Evolutionary conservation across 2,888 invertebrate genomes (phyloP).

Genomic region (Ennomos quercinarius): DNA sequence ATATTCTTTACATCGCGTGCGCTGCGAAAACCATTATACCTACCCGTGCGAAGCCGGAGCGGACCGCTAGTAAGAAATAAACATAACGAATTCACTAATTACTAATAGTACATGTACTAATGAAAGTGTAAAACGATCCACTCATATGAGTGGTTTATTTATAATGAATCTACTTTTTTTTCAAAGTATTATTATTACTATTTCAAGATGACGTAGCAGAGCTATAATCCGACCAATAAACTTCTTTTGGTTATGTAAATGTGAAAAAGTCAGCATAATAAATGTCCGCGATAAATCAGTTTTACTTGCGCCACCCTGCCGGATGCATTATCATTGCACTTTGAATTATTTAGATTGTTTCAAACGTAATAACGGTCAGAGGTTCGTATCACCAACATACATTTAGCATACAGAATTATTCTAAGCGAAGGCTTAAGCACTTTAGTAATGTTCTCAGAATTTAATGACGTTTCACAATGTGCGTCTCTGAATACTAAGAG

Average conservation of each 20-base stretch:
- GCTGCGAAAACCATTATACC: too few species aligned
- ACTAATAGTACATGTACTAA: too few species aligned
- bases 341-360: slow-evolving; percentile 34
- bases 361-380: slow-evolving; percentile 10
- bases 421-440: slow-evolving; percentile 22
- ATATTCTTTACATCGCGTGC: too few species aligned
- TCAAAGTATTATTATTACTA: slow-evolving; percentile 6
- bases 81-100: slow-evolving; percentile 4
- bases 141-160: slow-evolving; percentile 29
- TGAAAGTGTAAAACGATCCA: background rate
- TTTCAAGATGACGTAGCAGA: slow-evolving; percentile 13
- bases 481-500: slow-evolving; percentile 15
- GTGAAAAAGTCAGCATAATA: slow-evolving; percentile 23
- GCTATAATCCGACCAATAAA: slow-evolving; percentile 17
- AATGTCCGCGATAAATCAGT: slow-evolving; percentile 29
- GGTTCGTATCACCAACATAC: background rate
- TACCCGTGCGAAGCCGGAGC: too few species aligned
- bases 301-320: slow-evolving; percentile 35
- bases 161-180: slow-evolving; percentile 15
- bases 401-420: slow-evolving; percentile 11
- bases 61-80: too few species aligned
- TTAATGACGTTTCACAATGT: slow-evolving; percentile 33
- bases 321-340: slow-evolving; percentile 40
- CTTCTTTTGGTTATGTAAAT: slow-evolving; percentile 20
- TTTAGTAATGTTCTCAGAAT: slow-evolving; percentile 13